Conservation (phyloP, 2,113 vertebrate genomes). For the Mionectes macconnelli region DNA sequence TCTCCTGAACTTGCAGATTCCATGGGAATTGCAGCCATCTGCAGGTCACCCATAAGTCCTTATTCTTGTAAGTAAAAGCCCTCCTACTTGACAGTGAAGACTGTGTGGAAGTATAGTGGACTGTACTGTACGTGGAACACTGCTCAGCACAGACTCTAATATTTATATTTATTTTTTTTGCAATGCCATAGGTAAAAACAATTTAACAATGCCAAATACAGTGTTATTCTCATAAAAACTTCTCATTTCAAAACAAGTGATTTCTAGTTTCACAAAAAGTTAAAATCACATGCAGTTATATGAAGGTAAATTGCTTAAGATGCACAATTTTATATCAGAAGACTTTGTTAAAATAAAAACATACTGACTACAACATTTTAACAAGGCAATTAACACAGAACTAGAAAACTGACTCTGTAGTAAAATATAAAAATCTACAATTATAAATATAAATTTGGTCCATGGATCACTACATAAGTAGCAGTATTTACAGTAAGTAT, state of each 20-base stretch:
- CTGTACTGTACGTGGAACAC: not conserved
- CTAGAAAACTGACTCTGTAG: slow-evolving; percentile 90
- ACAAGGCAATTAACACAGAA: slow-evolving; percentile 82
- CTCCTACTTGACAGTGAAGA: not conserved
- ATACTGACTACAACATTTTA: slow-evolving; percentile 79
- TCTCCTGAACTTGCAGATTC: not conserved
- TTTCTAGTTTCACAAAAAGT: slow-evolving; percentile 79
- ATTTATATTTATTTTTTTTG: slow-evolving; percentile 78
- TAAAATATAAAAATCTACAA: slow-evolving; percentile 99
- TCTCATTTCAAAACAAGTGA: slow-evolving; percentile 73
- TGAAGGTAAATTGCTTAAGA: slow-evolving; percentile 79
- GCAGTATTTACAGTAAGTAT: slow-evolving; percentile 91
- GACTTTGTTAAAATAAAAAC: slow-evolving; percentile 76
- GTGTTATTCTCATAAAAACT: slow-evolving; percentile 80
- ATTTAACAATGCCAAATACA: slow-evolving; percentile 73
- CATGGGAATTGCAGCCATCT: not conserved
- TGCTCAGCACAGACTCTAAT: slow-evolving; percentile 25
- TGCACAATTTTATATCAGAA: slow-evolving; percentile 70
- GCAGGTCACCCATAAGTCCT: not conserved
- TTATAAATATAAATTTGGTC: slow-evolving; percentile 99
- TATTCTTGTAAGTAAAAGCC: not conserved
- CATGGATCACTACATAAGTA: slow-evolving; percentile 87
- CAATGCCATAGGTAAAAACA: slow-evolving; percentile 73
- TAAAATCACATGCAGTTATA: slow-evolving; percentile 84
- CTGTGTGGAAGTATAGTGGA: not conserved